These are phyloP conservation scores for Saccostrea echinata DNA, from an alignment of 1,140 invertebrate species.

Conservation along the genomic window DNA sequence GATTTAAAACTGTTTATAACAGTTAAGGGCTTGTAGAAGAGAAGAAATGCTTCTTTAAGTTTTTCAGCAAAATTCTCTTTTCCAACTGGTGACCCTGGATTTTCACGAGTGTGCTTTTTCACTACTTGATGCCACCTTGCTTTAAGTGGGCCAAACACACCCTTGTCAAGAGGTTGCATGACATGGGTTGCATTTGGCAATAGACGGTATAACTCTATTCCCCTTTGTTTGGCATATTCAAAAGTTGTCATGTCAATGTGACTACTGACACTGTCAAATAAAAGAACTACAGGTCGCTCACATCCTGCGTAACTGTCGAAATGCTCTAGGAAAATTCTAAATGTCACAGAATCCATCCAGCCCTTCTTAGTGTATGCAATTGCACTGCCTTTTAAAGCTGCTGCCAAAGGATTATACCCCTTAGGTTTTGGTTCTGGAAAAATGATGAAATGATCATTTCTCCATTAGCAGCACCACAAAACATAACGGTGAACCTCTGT, in stretches of 20 bases:
- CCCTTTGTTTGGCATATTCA: constrained; percentile 36
- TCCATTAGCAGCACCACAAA: constrained; percentile 46
- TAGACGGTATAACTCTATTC: constrained; percentile 56
- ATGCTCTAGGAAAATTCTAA: constrained; percentile 53
- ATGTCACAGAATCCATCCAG: constrained; percentile 44
- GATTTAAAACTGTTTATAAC: constrained; percentile 55
- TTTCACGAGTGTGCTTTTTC: constrained; percentile 45
- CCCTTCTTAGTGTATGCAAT: constrained; percentile 58
- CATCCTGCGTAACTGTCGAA: constrained; percentile 49
- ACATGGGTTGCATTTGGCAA: constrained; percentile 54
- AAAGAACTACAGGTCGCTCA: constrained; percentile 56
- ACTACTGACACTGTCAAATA: constrained; percentile 58
- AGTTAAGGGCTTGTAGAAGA: constrained; percentile 61
- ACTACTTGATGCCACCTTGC: constrained; percentile 50
- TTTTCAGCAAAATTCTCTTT: constrained; percentile 59
- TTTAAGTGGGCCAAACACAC: constrained; percentile 57
- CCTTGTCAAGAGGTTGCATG: constrained; percentile 61
- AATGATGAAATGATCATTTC: constrained; percentile 52
- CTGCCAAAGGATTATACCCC: constrained; percentile 45
- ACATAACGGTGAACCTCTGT: constrained; percentile 45
- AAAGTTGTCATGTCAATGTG: constrained; percentile 46
- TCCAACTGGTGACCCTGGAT: constrained; percentile 55
- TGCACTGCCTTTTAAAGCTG: constrained; percentile 25
- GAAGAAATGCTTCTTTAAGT: constrained; percentile 55
- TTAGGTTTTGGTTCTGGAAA: constrained; percentile 47